These are phyloP conservation scores for Isoperla grammatica DNA, from an alignment of 2,888 invertebrate genomes.

Conservation along the genomic window DNA sequence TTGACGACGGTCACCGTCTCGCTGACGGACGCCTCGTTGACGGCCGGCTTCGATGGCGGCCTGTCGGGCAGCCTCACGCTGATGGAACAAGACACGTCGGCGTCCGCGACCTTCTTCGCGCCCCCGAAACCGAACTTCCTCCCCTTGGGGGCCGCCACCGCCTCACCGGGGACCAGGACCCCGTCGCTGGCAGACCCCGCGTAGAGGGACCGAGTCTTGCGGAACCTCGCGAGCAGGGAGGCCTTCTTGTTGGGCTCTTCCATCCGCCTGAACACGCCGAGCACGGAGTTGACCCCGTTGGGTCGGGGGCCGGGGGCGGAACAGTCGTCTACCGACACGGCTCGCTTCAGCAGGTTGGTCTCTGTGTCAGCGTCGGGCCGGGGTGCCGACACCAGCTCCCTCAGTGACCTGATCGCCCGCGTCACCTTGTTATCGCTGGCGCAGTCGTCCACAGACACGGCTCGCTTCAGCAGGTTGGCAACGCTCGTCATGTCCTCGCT, in stretches of 20 bases:
- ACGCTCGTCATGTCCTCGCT: slow-evolving; percentile 51
- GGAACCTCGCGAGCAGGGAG: slow-evolving; percentile 30
- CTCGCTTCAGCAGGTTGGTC: slow-evolving; percentile 62
- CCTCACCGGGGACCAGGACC: slow-evolving; percentile 30
- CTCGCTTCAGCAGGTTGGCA: slow-evolving; percentile 62
- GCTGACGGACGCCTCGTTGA: too few relatives aligned
- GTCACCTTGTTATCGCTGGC: slow-evolving; percentile 38
- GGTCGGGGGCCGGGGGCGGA: neutral
- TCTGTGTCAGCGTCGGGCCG: slow-evolving; percentile 45
- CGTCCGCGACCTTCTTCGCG: slow-evolving; percentile 26
- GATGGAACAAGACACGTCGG: slow-evolving; percentile 20
- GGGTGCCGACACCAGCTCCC: slow-evolving; percentile 37
- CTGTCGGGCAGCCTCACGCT: neutral
- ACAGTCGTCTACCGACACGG: slow-evolving; percentile 59
- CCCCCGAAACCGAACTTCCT: neutral
- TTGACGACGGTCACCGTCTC: neutral
- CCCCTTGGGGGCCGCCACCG: neutral
- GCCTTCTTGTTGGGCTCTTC: slow-evolving; percentile 36
- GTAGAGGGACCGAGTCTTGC: slow-evolving; percentile 39
- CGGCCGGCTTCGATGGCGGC: too few relatives aligned
- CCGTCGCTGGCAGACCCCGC: slow-evolving; percentile 36
- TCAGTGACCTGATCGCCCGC: slow-evolving; percentile 36
- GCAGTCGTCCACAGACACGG: slow-evolving; percentile 66
- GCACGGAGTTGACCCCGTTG: slow-evolving; percentile 66
- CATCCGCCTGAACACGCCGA: slow-evolving; percentile 66